Conservation (phyloP, 1,140 invertebrate species). For the Trissolcus basalis region DNA sequence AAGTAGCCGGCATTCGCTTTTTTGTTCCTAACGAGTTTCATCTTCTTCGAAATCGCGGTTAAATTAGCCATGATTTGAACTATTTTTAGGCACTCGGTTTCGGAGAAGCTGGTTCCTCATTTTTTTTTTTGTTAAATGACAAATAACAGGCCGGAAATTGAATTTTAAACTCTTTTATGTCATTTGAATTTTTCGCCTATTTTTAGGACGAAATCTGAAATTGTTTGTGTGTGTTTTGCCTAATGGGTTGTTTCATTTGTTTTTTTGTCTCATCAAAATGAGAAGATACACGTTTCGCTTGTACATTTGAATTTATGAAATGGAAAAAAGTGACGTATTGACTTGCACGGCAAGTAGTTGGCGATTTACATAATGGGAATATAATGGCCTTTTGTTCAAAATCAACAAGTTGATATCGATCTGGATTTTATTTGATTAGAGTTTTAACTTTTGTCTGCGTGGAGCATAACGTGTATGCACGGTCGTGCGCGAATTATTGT, state of each 20-base stretch:
- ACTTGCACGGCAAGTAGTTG: conserved; percentile 44
- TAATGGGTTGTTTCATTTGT: conserved; percentile 14
- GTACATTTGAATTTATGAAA: conserved; percentile 42
- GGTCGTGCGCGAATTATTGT: conserved; percentile 31
- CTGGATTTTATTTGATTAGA: conserved; percentile 51
- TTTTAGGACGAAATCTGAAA: not conserved
- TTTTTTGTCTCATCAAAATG: too few relatives aligned
- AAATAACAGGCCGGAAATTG: too few relatives aligned
- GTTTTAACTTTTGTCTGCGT: conserved; percentile 45
- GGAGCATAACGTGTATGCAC: conserved; percentile 19
- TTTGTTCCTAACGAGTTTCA: too few relatives aligned
- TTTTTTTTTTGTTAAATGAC: too few relatives aligned
- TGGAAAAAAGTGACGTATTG: conserved; percentile 50
- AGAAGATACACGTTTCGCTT: too few relatives aligned
- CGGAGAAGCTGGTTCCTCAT: too few relatives aligned
- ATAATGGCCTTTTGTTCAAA: conserved; percentile 57
- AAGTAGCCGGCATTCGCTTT: too few relatives aligned
- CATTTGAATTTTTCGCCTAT: not conserved
- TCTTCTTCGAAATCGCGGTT: too few relatives aligned
- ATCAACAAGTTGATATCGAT: conserved; percentile 59
- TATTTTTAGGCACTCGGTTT: too few relatives aligned
- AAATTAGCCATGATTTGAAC: too few relatives aligned
- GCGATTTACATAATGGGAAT: conserved; percentile 56
- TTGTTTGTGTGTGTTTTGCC: conserved; percentile 3
- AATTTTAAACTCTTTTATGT: too few relatives aligned